Base-by-base conservation (phyloP, 2,888 invertebrate species). In the Eupithecia subumbrata region DNA sequence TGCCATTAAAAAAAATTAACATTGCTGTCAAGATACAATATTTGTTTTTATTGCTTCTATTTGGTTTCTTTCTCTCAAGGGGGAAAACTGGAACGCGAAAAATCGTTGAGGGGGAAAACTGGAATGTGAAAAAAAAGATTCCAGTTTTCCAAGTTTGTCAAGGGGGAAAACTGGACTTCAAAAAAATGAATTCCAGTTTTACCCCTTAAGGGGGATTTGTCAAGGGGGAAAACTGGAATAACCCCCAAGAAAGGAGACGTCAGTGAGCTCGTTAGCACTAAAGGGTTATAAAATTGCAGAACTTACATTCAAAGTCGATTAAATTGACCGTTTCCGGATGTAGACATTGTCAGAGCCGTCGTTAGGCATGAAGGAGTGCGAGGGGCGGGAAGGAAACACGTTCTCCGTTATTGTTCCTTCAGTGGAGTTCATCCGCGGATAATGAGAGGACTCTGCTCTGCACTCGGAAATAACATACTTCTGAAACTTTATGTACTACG, bases 211-310 rank as follows among this genome's bases (percentile, higher is more conserved):
- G n/a, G n/a, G n/a, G n/a, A n/a, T n/a, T n/a, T n/a, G n/a, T n/a
- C n/a, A n/a, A n/a, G n/a, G n/a, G n/a, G n/a, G n/a, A n/a, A n/a
- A n/a, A n/a, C n/a, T n/a, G n/a, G n/a, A n/a, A n/a, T n/a, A n/a
- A n/a, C n/a, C n/a, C 76, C 77, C 56, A 72, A 76, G 74, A 76
- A 80, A 78, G 75, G 74, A 74, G 79, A 75, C 78, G 78, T 80
- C 78, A 75, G 75, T 77, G 74, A 69, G 69, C 64, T 56, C 45
- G 76, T 78, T 76, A 74, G 69, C 43, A 56, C 45, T 60, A 68
- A 73, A 73, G 70, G 56, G 74, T 74, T 76, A 69, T 73, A 56
- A 69, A 73, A 76, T 45, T 69, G 74, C 71, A 76, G 69, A 66
- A 74, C 30, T 71, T 68, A 76, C 68, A 63, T 71, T 73, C 67